Percentiles rank a stretch among this genome's conserved stretches.
phyloP scores from a whole-genome alignment of 2,797 vertebrate genomes.

The Acridotheres tristis region DNA sequence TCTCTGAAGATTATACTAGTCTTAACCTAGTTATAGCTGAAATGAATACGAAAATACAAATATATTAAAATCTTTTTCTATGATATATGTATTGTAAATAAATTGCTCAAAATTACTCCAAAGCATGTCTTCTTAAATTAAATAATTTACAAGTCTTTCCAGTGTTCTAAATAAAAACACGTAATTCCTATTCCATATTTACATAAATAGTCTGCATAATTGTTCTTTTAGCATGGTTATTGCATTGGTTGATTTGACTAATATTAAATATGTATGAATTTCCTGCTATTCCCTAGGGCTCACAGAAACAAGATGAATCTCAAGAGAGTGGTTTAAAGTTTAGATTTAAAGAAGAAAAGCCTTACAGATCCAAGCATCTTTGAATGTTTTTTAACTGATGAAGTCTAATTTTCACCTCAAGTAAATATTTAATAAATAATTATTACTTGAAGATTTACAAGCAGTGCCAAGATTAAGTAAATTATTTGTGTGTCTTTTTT shows the following conservation, averaged over 20 bases:
- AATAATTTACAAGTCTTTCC: constrained; percentile 50
- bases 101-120: constrained; percentile 22
- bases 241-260: constrained; percentile 65
- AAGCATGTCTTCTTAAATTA: constrained; percentile 25
- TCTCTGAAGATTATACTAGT: neutral
- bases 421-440: constrained; percentile 61
- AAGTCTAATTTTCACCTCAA: constrained; percentile 60
- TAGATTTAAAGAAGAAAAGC: constrained; percentile 58
- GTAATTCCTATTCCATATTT: constrained; percentile 53
- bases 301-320: constrained; percentile 61
- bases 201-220: constrained; percentile 54
- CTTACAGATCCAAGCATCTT: constrained; percentile 34
- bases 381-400: constrained; percentile 33
- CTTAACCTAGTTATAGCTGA: neutral
- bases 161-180: constrained; percentile 32
- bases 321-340: constrained; percentile 56
- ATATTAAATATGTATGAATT: constrained; percentile 69
- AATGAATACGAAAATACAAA: constrained; percentile 22
- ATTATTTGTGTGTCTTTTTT: constrained; percentile 37
- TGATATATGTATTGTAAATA: neutral
- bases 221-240: constrained; percentile 62
- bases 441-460: constrained; percentile 31
- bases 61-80: constrained; percentile 6
- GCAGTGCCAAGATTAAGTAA: constrained; percentile 25
- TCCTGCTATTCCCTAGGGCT: constrained; percentile 44